Evolutionary conservation across 2,888 invertebrate species (phyloP).

Genomic region (Silvanus unidentatus): DNA sequence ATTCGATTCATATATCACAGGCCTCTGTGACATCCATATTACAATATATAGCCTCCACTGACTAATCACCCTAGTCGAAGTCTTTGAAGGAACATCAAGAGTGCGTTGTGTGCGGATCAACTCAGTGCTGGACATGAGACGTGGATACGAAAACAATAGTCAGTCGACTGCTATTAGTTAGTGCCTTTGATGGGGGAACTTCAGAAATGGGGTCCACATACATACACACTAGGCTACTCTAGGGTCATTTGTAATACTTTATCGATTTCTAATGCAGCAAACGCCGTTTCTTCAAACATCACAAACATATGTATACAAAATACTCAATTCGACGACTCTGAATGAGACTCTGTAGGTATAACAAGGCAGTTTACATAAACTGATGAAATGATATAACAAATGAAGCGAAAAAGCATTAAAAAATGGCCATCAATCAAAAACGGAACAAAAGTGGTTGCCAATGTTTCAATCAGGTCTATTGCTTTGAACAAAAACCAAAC

Average conservation of each 20-base stretch:
- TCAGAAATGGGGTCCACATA: too few relatives aligned
- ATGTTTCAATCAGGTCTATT: slow-evolving; percentile 22
- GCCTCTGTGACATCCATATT: slow-evolving; percentile 38
- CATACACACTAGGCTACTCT: too few relatives aligned
- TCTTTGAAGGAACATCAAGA: slow-evolving; percentile 32
- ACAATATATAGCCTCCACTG: slow-evolving; percentile 36
- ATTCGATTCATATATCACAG: slow-evolving; percentile 43
- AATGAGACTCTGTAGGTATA: too few relatives aligned
- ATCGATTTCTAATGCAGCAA: too few relatives aligned
- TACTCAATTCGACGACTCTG: too few relatives aligned
- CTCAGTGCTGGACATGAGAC: slow-evolving; percentile 26
- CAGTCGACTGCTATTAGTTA: slow-evolving; percentile 12
- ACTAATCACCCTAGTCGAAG: slow-evolving; percentile 40
- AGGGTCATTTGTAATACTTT: too few relatives aligned
- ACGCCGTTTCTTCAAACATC: too few relatives aligned
- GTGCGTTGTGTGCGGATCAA: slow-evolving; percentile 18
- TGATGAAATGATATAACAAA: too few relatives aligned
- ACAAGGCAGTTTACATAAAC: too few relatives aligned
- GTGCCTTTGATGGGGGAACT: too few relatives aligned
- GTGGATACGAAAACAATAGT: slow-evolving; percentile 23
- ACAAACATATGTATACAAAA: too few relatives aligned
- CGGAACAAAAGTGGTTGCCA: slow-evolving; percentile 19
- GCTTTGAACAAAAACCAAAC: slow-evolving; percentile 25
- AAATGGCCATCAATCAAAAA: slow-evolving; percentile 9
- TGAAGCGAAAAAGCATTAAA: too few relatives aligned